Evolutionary conservation across 2,888 invertebrate genomes (phyloP).

Genomic region (Papilio demoleus): DNA sequence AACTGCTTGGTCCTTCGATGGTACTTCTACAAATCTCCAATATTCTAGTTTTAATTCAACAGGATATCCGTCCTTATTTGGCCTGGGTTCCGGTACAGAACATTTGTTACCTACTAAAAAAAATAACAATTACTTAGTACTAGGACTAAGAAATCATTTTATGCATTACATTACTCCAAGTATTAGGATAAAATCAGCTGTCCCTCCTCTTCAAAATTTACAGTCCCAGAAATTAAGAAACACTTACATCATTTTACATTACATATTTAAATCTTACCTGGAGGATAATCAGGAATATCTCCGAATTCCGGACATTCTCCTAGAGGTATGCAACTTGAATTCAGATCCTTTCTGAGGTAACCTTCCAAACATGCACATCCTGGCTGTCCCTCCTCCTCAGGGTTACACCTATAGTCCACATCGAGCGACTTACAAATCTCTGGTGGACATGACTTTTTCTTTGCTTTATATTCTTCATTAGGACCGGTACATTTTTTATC

Average conservation of each 20-base stretch:
- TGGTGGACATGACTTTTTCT: slow-evolving; percentile 28
- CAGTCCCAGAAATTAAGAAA: too few species aligned
- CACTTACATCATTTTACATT: too few species aligned
- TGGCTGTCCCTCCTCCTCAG: slow-evolving; percentile 16
- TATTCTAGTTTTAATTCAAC: not conserved
- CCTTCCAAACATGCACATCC: slow-evolving; percentile 35
- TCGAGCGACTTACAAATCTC: slow-evolving; percentile 25
- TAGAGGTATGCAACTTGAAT: slow-evolving; percentile 35
- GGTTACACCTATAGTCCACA: slow-evolving; percentile 15
- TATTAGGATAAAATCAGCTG: too few species aligned
- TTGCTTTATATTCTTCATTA: slow-evolving; percentile 29
- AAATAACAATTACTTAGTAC: too few species aligned
- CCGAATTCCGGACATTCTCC: slow-evolving; percentile 26
- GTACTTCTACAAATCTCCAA: not conserved
- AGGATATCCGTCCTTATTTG: not conserved
- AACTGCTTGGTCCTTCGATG: not conserved
- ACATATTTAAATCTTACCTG: not conserved
- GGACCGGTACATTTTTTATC: slow-evolving; percentile 36
- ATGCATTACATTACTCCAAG: too few species aligned
- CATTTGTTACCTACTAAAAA: not conserved
- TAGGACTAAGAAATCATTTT: too few species aligned
- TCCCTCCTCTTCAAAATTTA: too few species aligned
- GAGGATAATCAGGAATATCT: not conserved
- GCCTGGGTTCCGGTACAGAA: not conserved
- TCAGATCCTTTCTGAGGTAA: slow-evolving; percentile 24